Evolutionary conservation across 2,797 vertebrate genomes (phyloP).

Genomic region (Loris lydekkerianus): DNA sequence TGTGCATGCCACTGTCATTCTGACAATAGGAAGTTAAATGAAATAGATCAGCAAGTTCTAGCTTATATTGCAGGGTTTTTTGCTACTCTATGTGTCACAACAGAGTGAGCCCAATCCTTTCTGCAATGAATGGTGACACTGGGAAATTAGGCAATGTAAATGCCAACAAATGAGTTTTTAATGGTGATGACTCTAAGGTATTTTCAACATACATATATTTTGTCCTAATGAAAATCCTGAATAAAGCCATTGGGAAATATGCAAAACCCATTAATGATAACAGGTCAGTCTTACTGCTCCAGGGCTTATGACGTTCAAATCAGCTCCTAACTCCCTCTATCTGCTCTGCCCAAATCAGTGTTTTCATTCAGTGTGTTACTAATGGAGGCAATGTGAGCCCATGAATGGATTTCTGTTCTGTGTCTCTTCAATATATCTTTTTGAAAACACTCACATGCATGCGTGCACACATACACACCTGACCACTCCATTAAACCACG

Average conservation of each 20-base stretch:
- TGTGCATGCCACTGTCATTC: neutral
- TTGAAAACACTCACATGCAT: neutral
- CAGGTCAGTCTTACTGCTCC: neutral
- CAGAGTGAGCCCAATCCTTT: constrained; percentile 3
- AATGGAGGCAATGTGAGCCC: neutral
- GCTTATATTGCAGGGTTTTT: neutral
- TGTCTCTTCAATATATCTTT: constrained; percentile 41
- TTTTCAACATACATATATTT: constrained; percentile 43
- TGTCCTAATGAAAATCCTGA: constrained; percentile 30
- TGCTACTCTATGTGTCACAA: neutral
- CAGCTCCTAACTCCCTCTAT: neutral
- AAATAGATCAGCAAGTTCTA: neutral
- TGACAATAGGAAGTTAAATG: neutral
- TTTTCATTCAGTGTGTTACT: neutral
- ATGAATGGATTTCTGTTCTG: constrained; percentile 58
- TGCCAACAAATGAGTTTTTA: constrained; percentile 54
- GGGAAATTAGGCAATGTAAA: constrained; percentile 59
- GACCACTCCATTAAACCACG: neutral
- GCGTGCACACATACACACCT: neutral
- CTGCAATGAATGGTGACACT: neutral
- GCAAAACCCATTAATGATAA: constrained; percentile 34
- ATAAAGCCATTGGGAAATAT: constrained; percentile 52
- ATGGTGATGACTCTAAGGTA: constrained; percentile 21
- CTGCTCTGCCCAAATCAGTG: neutral
- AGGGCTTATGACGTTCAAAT: constrained; percentile 10